These are phyloP conservation scores for Stratiomys singularior DNA, from an alignment of 2,888 invertebrate species.

Conservation along the genomic window DNA sequence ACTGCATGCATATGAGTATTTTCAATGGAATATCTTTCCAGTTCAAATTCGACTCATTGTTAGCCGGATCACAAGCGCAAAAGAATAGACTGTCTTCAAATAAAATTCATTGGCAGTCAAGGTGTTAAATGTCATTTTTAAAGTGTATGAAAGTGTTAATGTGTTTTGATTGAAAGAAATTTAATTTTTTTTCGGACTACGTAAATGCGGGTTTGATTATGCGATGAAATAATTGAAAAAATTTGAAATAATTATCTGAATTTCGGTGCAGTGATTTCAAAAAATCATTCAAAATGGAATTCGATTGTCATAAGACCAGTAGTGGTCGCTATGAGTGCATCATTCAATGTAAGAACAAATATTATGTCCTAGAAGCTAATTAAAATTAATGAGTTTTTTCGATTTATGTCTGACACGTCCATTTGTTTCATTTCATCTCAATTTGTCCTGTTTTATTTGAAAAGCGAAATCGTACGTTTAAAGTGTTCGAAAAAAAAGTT, in stretches of 20 bases:
- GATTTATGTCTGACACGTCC: no score
- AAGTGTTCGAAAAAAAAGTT: no score
- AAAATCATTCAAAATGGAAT: constrained; percentile 18
- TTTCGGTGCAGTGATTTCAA: neutral
- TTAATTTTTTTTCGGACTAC: neutral
- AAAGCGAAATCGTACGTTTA: no score
- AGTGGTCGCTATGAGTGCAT: constrained; percentile 43
- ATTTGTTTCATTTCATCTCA: no score
- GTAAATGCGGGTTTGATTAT: no score
- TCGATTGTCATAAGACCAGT: constrained; percentile 32
- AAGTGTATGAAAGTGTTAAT: neutral
- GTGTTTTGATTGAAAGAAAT: neutral
- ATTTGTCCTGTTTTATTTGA: no score
- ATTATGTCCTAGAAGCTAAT: no score
- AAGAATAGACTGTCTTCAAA: neutral
- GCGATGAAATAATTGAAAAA: neutral
- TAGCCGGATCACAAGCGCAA: neutral
- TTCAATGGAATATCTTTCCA: no score
- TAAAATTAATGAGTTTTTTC: no score
- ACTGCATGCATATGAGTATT: no score
- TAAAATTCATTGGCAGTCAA: neutral
- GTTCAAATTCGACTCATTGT: no score
- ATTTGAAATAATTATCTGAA: neutral
- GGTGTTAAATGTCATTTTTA: neutral
- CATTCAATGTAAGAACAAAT: constrained; percentile 19